Conservation (phyloP, 2,113 vertebrate species). For the Campylomormyrus tamandua region DNA sequence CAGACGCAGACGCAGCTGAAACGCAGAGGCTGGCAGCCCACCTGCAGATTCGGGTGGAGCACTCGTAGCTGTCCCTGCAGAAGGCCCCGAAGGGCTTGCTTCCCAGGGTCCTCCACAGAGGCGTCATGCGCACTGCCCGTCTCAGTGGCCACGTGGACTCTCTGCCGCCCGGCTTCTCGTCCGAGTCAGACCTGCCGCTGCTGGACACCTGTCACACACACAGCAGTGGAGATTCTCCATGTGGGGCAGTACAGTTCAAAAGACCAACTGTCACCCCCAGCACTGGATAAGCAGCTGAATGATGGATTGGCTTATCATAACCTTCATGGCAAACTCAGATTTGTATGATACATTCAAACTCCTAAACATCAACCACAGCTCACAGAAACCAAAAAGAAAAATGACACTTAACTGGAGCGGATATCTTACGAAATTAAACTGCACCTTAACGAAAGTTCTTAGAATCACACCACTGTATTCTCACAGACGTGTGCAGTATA, state of each 20-base stretch:
- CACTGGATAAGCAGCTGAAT: not conserved
- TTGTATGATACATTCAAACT: not conserved
- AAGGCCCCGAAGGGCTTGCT: slow-evolving; percentile 61
- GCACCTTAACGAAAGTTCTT: not conserved
- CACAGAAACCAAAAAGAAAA: not conserved
- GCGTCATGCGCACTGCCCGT: slow-evolving; percentile 55
- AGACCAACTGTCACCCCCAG: not conserved
- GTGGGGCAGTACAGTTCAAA: not conserved
- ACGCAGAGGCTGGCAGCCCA: slow-evolving; percentile 10
- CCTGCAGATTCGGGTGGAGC: slow-evolving; percentile 62
- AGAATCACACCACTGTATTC: not conserved
- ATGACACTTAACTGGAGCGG: not conserved
- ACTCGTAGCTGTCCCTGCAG: slow-evolving; percentile 62
- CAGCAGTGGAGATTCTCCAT: not conserved
- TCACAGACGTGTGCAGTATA: not conserved
- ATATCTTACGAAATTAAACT: not conserved
- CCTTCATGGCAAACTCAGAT: not conserved
- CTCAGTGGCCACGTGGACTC: slow-evolving; percentile 10
- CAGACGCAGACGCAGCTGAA: not conserved
- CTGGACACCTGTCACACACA: slow-evolving; percentile 37
- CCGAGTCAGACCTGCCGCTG: slow-evolving; percentile 13
- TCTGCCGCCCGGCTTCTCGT: not conserved
- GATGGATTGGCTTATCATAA: not conserved
- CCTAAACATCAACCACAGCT: not conserved
- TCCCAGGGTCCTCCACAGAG: slow-evolving; percentile 64